A percentile compares a stretch with the other conserved stretches of the same genome.
phyloP scores from a whole-genome alignment of 2,888 invertebrate species.

The Limenitis camilla region DNA sequence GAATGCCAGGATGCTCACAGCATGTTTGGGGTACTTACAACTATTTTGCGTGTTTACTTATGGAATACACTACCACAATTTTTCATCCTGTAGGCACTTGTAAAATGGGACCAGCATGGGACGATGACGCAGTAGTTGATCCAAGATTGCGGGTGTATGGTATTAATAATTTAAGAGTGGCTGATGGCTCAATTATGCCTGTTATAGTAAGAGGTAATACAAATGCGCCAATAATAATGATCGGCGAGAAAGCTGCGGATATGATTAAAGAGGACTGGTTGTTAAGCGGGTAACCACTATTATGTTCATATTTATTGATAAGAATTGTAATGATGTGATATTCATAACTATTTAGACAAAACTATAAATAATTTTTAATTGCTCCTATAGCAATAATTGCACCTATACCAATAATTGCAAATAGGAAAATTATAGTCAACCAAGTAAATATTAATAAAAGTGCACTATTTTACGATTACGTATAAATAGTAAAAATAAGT shows the following conservation, averaged over 20 bases:
- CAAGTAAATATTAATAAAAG: no score
- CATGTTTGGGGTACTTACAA: slow-evolving; percentile 76
- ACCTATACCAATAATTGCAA: no score
- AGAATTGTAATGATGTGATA: background rate
- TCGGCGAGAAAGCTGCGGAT: slow-evolving; percentile 87
- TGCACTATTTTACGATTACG: no score
- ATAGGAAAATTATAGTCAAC: no score
- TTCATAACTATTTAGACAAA: background rate
- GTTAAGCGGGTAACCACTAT: background rate
- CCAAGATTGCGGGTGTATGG: slow-evolving; percentile 77
- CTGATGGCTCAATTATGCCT: slow-evolving; percentile 81
- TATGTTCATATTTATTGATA: background rate
- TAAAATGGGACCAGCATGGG: slow-evolving; percentile 80
- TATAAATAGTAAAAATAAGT: no score
- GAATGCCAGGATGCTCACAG: slow-evolving; percentile 74
- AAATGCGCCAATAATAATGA: slow-evolving; percentile 90
- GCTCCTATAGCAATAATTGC: no score
- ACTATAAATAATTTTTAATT: no score
- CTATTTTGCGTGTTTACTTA: slow-evolving; percentile 79
- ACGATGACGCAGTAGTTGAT: slow-evolving; percentile 78
- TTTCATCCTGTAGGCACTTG: slow-evolving; percentile 81
- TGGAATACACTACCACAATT: slow-evolving; percentile 80
- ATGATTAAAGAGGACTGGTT: slow-evolving; percentile 78
- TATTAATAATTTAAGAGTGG: slow-evolving; percentile 76
- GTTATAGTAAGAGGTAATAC: slow-evolving; percentile 81